These are phyloP conservation scores for Tenebrosternarchus preto DNA, from an alignment of 2,113 vertebrate genomes.

Conservation along the genomic window DNA sequence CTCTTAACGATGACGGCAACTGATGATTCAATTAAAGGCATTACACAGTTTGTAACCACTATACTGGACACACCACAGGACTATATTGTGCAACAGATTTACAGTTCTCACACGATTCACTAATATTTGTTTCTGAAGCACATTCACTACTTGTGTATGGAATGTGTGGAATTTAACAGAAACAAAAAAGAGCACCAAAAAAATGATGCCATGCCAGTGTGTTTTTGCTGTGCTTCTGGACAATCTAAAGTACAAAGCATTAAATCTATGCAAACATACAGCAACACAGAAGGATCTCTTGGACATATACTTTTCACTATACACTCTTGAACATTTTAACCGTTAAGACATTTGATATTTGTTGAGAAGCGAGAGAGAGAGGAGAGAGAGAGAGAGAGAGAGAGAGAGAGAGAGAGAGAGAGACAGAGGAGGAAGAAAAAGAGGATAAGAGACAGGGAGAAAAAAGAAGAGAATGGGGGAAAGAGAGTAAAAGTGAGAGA, in stretches of 20 bases:
- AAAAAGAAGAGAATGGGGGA: not conserved
- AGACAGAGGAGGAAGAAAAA: not conserved
- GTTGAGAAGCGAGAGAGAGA: not conserved
- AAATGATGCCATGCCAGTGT: not conserved
- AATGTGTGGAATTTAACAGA: not conserved
- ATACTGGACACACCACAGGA: not conserved
- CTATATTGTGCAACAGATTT: not conserved
- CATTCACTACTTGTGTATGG: not conserved
- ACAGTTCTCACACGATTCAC: not conserved
- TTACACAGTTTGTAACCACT: not conserved
- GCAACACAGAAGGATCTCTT: no score
- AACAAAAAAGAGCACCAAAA: not conserved
- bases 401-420: not conserved
- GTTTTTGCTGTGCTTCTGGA: not conserved
- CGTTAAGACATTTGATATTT: no score
- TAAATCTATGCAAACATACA: not conserved
- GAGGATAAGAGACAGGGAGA: not conserved
- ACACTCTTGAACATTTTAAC: no score
- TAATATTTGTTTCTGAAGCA: not conserved
- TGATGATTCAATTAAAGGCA: not conserved
- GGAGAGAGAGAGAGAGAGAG: not conserved
- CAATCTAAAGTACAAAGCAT: not conserved
- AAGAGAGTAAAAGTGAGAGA: not conserved
- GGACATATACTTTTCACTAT: no score
- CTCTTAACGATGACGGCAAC: not conserved